These are phyloP conservation scores for Rhysida immarginata DNA, from an alignment of 1,140 invertebrate genomes.

Conservation along the genomic window DNA sequence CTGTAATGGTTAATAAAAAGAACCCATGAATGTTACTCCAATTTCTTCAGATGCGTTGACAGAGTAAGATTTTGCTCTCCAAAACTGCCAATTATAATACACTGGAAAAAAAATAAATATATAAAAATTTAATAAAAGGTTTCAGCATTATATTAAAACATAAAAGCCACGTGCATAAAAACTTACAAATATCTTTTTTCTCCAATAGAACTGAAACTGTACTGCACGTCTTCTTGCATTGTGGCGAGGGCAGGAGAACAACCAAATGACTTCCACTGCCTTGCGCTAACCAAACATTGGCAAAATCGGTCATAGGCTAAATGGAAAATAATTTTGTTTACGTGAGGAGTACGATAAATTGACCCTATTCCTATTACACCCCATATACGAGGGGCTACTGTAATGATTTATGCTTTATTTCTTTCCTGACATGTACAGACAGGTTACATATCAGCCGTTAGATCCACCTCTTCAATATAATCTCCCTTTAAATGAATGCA, in stretches of 20 bases:
- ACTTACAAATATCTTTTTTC: constrained; percentile 49
- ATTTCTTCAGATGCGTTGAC: constrained; percentile 37
- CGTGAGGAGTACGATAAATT: too few species aligned
- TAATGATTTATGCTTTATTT: too few species aligned
- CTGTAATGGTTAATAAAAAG: constrained; percentile 45
- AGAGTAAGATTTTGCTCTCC: constrained; percentile 48
- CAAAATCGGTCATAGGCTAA: constrained; percentile 55
- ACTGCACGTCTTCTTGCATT: constrained; percentile 47
- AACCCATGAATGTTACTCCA: constrained; percentile 51
- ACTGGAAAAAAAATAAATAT: constrained; percentile 39
- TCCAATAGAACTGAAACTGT: constrained; percentile 44
- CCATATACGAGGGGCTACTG: too few species aligned
- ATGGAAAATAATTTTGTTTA: too few species aligned
- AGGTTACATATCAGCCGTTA: too few species aligned
- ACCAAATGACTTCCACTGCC: constrained; percentile 45
- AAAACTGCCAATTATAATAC: constrained; percentile 73
- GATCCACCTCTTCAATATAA: too few species aligned
- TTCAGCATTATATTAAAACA: not conserved
- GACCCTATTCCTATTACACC: too few species aligned
- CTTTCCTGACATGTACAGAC: too few species aligned
- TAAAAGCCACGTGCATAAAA: constrained; percentile 9
- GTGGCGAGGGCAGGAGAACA: constrained; percentile 44
- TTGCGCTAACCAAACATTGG: constrained; percentile 50
- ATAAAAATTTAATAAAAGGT: constrained; percentile 7
- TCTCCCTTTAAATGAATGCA: too few species aligned